phyloP scores from a whole-genome alignment of 2,888 invertebrate species.

The Drosophila merina region DNA sequence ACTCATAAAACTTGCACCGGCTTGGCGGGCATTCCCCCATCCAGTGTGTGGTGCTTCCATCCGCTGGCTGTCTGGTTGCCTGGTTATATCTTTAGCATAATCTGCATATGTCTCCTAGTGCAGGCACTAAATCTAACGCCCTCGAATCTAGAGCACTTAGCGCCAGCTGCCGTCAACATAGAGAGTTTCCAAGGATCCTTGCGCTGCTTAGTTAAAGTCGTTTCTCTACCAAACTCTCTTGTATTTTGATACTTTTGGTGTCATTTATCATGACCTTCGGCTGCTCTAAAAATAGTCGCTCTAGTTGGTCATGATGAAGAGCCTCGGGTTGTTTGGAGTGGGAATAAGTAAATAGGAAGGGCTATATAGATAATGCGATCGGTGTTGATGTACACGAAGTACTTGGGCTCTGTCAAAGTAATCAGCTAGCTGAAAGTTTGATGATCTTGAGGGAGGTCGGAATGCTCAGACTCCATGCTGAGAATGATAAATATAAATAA shows the following conservation, averaged over 20 bases:
- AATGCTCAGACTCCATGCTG: background rate
- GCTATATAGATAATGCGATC: slow-evolving; percentile 43
- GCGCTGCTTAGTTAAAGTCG: slow-evolving; percentile 26
- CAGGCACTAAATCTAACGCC: slow-evolving; percentile 76
- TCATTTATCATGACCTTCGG: slow-evolving; percentile 74
- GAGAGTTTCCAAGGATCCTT: slow-evolving; percentile 60
- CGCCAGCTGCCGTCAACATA: slow-evolving; percentile 46
- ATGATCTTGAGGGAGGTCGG: slow-evolving; percentile 29
- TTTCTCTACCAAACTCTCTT: slow-evolving; percentile 17
- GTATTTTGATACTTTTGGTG: slow-evolving; percentile 75
- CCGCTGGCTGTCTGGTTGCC: slow-evolving; percentile 14
- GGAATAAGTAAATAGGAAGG: slow-evolving; percentile 19
- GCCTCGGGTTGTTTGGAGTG: slow-evolving; percentile 13
- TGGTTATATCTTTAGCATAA: slow-evolving; percentile 37
- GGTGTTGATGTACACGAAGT: slow-evolving; percentile 45
- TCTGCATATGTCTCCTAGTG: slow-evolving; percentile 57
- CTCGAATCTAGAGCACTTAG: slow-evolving; percentile 68
- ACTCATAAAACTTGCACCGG: slow-evolving; percentile 39
- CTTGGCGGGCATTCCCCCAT: slow-evolving; percentile 12
- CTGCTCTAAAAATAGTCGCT: slow-evolving; percentile 61
- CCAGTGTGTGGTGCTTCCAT: slow-evolving; percentile 11
- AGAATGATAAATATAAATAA: slow-evolving; percentile 8
- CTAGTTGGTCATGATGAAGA: slow-evolving; percentile 31
- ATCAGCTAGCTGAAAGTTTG: slow-evolving; percentile 39
- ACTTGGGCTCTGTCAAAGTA: slow-evolving; percentile 28